Evolutionary conservation across 2,113 vertebrate genomes (phyloP), one percentile per base, ranked within the genome.

Genomic region (Uropsilus gracilis): DNA sequence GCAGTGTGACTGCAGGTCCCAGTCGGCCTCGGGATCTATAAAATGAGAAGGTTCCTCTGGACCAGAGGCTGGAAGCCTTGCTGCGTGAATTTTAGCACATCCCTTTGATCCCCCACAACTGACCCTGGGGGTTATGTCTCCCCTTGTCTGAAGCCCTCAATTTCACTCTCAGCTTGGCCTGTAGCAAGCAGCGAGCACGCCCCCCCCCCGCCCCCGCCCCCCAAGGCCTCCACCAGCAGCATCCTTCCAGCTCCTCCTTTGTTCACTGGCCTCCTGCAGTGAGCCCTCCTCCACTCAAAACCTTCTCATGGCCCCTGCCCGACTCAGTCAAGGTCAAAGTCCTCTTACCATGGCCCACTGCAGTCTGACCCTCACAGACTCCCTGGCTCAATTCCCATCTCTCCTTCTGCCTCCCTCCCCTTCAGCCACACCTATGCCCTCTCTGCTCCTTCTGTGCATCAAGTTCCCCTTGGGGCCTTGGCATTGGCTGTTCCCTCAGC

Each of bases 281-380:
- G n/a, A n/a, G n/a, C 53, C 61, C 39, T 73, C 8, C 37, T 57
- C 53, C 55, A 48, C 72, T 59, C 17, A 7, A 44, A 42, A 34
- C 9, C 24, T 39, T n/a, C 78, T 34, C 16, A 1, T 13, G 85
- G 3, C 37, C 61, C 44, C 81, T 17, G 7, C 46, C 37, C 69
- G 72, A 24, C 59, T 75, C 24, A 12, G 50, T 39, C 48, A 26
- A 57, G 30, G 69, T 18, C 66, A 53, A 44, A 26, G 46, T 28
- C 16, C 16, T 34, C 77, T 42, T 3, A 0, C 10, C 17, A 0
- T 0, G 6, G 28, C 48, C 57, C 2, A 1, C 11, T 2, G 0
- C 39, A 24, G 28, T 20, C 26, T 32, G 39, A 37, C 8, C 66
- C 37, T 28, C 9, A 11, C 34, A 53, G 20, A 14, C n/a, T n/a